These are phyloP conservation scores for Scaptodrosophila lebanonensis DNA, from an alignment of 1,140 invertebrate species.

Conservation along the genomic window DNA sequence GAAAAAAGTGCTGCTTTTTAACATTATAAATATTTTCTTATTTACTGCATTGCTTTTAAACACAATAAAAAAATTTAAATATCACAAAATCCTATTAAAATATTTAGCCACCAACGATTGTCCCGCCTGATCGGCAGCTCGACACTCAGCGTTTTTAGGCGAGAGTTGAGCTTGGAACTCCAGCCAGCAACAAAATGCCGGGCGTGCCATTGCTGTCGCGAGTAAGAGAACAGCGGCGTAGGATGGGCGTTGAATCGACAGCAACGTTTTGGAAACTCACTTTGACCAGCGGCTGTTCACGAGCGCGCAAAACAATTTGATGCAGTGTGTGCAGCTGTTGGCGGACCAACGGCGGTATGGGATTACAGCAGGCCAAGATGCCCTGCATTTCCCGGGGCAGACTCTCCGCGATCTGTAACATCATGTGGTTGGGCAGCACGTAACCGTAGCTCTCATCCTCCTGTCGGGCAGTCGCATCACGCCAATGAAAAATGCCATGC, in stretches of 20 bases:
- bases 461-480: slow-evolving; percentile 88
- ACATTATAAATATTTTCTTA: not conserved
- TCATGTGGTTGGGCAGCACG: slow-evolving; percentile 96
- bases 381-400: slow-evolving; percentile 96
- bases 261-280: slow-evolving; percentile 73
- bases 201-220: no score
- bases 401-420: slow-evolving; percentile 92
- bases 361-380: slow-evolving; percentile 94
- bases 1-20: not conserved
- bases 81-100: not conserved
- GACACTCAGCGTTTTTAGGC: no score
- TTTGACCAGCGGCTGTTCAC: slow-evolving; percentile 85
- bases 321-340: slow-evolving; percentile 87
- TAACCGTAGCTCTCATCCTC: slow-evolving; percentile 96
- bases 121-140: no score
- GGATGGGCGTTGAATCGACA: no score
- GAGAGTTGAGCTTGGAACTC: no score
- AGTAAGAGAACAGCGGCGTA: no score
- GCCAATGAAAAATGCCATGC: slow-evolving; percentile 90
- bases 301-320: slow-evolving; percentile 85
- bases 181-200: no score
- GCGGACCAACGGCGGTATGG: slow-evolving; percentile 91
- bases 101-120: no score
- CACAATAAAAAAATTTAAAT: no score
- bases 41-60: no score